Evolutionary conservation across 30 jellyfish, hydroid and myxozoan species (phyloP), one percentile per base, ranked within the genome.

Genomic region (Chrysaora quinquecirrha): DNA sequence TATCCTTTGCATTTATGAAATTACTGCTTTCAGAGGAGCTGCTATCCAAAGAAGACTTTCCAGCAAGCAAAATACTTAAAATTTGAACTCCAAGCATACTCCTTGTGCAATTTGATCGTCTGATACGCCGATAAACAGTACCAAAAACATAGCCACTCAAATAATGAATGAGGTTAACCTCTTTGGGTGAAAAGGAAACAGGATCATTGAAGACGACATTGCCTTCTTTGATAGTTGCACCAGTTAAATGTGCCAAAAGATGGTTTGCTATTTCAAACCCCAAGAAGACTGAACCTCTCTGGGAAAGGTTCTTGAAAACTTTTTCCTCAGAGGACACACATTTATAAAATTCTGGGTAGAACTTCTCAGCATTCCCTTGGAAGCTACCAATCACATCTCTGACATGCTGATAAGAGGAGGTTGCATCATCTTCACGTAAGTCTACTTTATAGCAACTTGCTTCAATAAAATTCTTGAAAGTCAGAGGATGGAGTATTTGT

Each of bases 261-360:
- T 67, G 90, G 46, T 80, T 80, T 6, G 90, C 90, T 7, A 67
- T 87, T 67, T 80, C 90, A 80, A 64, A 80, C 76, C 88, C 88
- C 23, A 80, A 64, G 60, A 80, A 18, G 30, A 80, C 21, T 38
- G 90, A 65, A 30, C 79, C 73, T 38, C 76, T 65, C 35, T 80
- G 75, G 34, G 78, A 65, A 34, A 80, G 76, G 38, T 80, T 66
- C 67, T 38, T 66, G 88, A 80, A 80, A 80, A 68, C 62, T 10
- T 6, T 14, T 35, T 43, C 66, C 6, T 34, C 88, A 20, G 84
- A 52, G 64, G 86, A 74, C 54, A 46, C 86, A 74, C 82, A 74
- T 14, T 27, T 48, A 52, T 74, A 78, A 78, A 78, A 61, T 23
- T 29, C 60, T 7, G 85, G 90, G 87, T 78, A 78, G 48, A 78